Evolutionary conservation across 2,888 invertebrate species (phyloP), one percentile per base, ranked within the genome.

Genomic region (Acanthoscelides obtectus): DNA sequence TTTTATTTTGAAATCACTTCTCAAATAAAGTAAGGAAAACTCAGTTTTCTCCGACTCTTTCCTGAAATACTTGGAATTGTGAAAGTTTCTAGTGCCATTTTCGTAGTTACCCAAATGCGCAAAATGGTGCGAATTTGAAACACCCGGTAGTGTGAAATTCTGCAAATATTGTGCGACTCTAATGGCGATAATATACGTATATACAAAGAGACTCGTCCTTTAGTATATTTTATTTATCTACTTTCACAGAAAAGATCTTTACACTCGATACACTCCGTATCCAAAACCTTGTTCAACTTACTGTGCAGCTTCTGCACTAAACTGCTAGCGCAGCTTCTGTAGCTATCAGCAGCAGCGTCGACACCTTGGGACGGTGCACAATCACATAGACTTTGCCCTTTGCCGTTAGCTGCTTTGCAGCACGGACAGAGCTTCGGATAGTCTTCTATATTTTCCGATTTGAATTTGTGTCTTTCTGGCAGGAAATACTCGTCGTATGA

Each of bases 401-500:
- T n/a, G 2, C 66, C 22, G n/a, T 67, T 66, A 66, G 72, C 71
- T 25, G 73, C 70, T 72, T 69, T 69, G 66, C 77, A 79, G 22
- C 74, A 75, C 17, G 73, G 66, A 72, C 77, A 77, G 2, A 75
- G 25, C 68, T 72, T 74, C 21, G 27, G 21, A 17, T 64, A 63
- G 67, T 27, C 17, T 1, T 12, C n/a, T 64, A 22, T 45, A 17
- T 69, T 66, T 45, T 73, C 20, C 5, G 63, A 8, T 64, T 72
- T 72, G 68, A 20, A 69, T 68, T 65, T 72, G 2, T 69, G 64
- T 22, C n/a, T 25, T 22, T 67, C 68, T 22, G 73, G 66, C 8
- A 72, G 64, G 69, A 79, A 79, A 12, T 74, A 77, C n/a, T 73
- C 73, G 22, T 77, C 76, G 67, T 79, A 79, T 70, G 75, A 74